Percentiles rank a stretch among this genome's conserved stretches.
Conservation (phyloP, 2,797 vertebrate species). For the Myotis vivesi region DNA sequence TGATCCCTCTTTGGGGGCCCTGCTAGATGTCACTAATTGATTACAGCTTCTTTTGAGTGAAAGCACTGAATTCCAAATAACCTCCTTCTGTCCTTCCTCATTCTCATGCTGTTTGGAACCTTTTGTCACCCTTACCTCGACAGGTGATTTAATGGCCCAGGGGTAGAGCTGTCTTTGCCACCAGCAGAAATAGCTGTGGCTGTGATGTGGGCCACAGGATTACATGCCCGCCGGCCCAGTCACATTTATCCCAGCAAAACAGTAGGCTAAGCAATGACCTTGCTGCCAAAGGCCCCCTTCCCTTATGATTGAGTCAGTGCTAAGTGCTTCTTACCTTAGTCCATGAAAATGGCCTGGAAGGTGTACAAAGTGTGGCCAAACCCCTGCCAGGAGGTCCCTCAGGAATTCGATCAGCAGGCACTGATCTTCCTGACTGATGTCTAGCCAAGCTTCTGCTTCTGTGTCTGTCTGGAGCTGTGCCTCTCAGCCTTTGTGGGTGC, state of each 20-base stretch:
- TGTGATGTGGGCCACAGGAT: neutral
- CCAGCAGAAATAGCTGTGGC: neutral
- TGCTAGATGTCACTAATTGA: neutral
- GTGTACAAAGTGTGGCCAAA: constrained; percentile 9
- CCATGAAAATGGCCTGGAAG: constrained; percentile 23
- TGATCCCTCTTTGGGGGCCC: neutral
- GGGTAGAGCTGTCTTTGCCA: neutral
- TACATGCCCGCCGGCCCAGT: neutral
- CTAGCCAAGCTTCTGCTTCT: constrained; percentile 64
- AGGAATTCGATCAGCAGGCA: constrained; percentile 34
- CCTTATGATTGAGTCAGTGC: neutral
- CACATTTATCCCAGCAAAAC: neutral
- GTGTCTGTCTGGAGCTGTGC: constrained; percentile 30
- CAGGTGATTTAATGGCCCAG: neutral
- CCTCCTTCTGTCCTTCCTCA: neutral
- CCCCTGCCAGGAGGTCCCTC: neutral
- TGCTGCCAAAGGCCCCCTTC: neutral
- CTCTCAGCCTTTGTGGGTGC: constrained; percentile 33
- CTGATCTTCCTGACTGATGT: constrained; percentile 47
- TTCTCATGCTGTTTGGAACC: neutral
- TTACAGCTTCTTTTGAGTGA: neutral
- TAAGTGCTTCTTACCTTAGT: neutral
- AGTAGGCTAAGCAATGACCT: neutral
- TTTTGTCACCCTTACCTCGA: neutral
- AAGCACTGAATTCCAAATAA: neutral